Evolutionary conservation across 2,888 invertebrate genomes (phyloP).

Genomic region (Acrobasis repandana): DNA sequence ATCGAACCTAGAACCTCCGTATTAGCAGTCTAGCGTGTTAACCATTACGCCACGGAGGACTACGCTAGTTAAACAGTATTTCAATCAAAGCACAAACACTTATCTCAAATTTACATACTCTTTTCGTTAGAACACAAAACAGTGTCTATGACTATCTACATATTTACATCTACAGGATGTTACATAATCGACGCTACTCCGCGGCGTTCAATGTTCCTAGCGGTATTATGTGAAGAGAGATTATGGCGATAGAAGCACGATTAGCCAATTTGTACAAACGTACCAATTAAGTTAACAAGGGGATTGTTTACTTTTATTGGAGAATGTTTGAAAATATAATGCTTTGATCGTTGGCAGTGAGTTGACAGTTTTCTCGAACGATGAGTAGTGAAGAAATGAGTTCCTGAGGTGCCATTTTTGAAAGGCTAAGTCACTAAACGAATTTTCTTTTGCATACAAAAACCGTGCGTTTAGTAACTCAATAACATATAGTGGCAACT

Average conservation of each 20-base stretch:
- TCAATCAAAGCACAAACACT: no score
- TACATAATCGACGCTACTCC: slow-evolving; percentile 15
- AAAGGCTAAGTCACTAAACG: no score
- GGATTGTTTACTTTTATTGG: slow-evolving; percentile 19
- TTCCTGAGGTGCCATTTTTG: background rate
- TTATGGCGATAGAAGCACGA: slow-evolving; percentile 13
- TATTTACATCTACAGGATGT: slow-evolving; percentile 16
- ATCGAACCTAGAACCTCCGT: no score
- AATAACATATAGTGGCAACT: no score
- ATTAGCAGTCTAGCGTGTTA: no score
- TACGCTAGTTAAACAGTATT: no score
- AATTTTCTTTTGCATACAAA: no score
- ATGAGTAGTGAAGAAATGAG: background rate
- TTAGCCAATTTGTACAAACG: slow-evolving; percentile 12
- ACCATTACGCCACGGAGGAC: no score
- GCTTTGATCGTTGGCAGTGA: background rate
- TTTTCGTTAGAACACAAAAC: no score
- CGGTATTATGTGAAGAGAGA: slow-evolving; percentile 16
- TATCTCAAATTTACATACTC: no score
- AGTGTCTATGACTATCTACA: background rate
- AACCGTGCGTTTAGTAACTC: no score
- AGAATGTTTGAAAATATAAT: background rate
- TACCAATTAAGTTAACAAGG: slow-evolving; percentile 21
- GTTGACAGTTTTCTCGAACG: background rate
- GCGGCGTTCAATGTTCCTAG: slow-evolving; percentile 9